A percentile compares a stretch with the other conserved stretches of the same genome.
These are phyloP conservation scores for Leptura quadrifasciata DNA, from an alignment of 2,888 invertebrate species.

Conservation along the genomic window DNA sequence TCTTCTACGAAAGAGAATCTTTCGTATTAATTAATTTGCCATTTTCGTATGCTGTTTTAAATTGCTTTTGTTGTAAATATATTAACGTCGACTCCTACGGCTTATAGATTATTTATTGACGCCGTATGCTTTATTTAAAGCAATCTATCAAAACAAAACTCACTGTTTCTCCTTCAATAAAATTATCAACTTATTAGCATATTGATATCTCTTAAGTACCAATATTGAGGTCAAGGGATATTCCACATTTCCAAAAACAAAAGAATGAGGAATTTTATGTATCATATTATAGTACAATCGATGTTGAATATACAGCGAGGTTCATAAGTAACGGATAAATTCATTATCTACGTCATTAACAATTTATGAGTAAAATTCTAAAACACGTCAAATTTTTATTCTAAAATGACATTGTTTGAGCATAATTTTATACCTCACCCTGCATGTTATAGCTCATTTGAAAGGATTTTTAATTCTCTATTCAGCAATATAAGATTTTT, in stretches of 20 bases:
- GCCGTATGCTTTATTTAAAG: not conserved
- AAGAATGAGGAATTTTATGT: not conserved
- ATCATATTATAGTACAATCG: too few relatives aligned
- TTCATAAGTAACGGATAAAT: too few relatives aligned
- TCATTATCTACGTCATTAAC: too few relatives aligned
- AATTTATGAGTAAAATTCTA: too few relatives aligned
- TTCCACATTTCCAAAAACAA: not conserved
- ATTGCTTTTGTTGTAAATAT: not conserved
- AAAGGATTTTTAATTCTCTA: too few relatives aligned
- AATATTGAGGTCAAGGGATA: constrained; percentile 3
- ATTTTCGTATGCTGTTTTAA: not conserved
- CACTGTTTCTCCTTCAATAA: not conserved
- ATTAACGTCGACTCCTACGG: not conserved
- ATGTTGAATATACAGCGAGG: too few relatives aligned
- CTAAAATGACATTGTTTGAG: too few relatives aligned
- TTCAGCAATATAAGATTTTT: too few relatives aligned
- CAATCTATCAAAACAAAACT: not conserved
- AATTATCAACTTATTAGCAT: not conserved
- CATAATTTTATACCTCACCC: too few relatives aligned
- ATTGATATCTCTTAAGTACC: not conserved
- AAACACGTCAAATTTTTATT: too few relatives aligned
- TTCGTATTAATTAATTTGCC: not conserved
- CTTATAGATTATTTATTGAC: not conserved
- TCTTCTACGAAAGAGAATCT: not conserved
- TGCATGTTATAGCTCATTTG: too few relatives aligned